phyloP scores from a whole-genome alignment of 2,113 vertebrate genomes.

The Saguinus imperator region DNA sequence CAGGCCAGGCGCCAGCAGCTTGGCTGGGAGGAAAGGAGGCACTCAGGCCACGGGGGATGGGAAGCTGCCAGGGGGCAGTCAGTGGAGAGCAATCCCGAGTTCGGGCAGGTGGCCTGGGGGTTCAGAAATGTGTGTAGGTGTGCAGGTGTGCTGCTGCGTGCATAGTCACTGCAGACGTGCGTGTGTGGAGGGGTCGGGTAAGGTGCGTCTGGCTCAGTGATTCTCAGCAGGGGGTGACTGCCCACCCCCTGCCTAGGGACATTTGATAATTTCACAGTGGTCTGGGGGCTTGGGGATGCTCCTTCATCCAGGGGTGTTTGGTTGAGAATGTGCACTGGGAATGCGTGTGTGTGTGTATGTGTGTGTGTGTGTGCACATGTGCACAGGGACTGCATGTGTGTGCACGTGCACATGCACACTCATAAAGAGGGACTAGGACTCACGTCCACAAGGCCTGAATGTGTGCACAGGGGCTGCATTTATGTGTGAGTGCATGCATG shows the following conservation, averaged over 20 bases:
- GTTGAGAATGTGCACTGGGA: background rate
- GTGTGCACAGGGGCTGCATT: background rate
- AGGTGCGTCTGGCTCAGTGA: accelerated
- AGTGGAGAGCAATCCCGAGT: background rate
- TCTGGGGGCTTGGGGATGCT: background rate
- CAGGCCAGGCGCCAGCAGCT: background rate
- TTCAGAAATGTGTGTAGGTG: accelerated
- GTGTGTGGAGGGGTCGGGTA: accelerated
- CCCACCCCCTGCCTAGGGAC: background rate
- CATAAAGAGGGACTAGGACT: background rate
- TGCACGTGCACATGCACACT: accelerated
- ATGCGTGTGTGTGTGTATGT: background rate
- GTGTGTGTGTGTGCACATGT: too few relatives aligned
- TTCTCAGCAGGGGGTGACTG: accelerated
- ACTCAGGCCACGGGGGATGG: background rate
- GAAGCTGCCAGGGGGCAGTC: background rate
- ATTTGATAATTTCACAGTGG: accelerated
- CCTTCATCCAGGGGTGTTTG: background rate
- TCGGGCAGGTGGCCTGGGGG: accelerated
- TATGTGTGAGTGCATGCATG: background rate
- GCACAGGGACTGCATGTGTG: background rate
- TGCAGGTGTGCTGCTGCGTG: background rate
- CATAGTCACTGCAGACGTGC: accelerated
- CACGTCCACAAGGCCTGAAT: accelerated
- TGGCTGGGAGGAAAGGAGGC: background rate